A percentile compares a stretch with the other conserved stretches of the same genome.
Evolutionary conservation across 2,888 invertebrate genomes (phyloP).

Genomic region (Ametastegia equiseti): DNA sequence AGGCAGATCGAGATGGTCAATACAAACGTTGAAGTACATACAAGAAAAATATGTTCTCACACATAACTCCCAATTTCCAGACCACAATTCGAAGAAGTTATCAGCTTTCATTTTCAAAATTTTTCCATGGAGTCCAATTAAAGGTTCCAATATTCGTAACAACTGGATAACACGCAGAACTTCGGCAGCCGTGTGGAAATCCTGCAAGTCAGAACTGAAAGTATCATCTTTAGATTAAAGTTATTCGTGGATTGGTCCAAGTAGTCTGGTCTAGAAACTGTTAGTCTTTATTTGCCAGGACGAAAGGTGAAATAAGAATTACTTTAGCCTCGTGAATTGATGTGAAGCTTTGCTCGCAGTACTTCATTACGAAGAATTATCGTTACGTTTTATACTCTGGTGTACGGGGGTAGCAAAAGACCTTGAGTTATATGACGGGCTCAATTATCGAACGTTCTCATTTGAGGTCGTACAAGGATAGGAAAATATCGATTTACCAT

Average conservation of each 20-base stretch:
- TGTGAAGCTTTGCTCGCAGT: neutral
- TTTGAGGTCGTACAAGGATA: slow-evolving; percentile 30
- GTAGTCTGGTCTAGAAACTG: neutral
- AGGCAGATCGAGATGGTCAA: too few relatives aligned
- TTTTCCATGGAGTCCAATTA: neutral
- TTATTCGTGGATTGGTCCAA: too few relatives aligned
- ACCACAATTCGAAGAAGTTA: too few relatives aligned
- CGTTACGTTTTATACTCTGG: neutral
- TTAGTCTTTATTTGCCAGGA: neutral
- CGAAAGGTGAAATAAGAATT: neutral
- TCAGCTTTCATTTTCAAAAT: too few relatives aligned
- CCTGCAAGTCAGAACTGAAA: too few relatives aligned
- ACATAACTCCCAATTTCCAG: too few relatives aligned
- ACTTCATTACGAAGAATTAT: neutral
- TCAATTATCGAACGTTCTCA: slow-evolving; percentile 45
- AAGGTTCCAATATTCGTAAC: neutral
- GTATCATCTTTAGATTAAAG: too few relatives aligned
- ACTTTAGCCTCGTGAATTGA: neutral
- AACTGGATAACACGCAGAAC: neutral
- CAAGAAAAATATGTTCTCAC: too few relatives aligned
- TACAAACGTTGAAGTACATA: too few relatives aligned
- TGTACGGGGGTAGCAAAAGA: neutral
- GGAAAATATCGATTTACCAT: slow-evolving; percentile 38
- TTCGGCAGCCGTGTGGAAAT: too few relatives aligned
- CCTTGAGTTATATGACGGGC: slow-evolving; percentile 33